A percentile compares a stretch with the other conserved stretches of the same genome.
phyloP scores from a whole-genome alignment of 1,140 invertebrate genomes.

The Mercenaria mercenaria region DNA sequence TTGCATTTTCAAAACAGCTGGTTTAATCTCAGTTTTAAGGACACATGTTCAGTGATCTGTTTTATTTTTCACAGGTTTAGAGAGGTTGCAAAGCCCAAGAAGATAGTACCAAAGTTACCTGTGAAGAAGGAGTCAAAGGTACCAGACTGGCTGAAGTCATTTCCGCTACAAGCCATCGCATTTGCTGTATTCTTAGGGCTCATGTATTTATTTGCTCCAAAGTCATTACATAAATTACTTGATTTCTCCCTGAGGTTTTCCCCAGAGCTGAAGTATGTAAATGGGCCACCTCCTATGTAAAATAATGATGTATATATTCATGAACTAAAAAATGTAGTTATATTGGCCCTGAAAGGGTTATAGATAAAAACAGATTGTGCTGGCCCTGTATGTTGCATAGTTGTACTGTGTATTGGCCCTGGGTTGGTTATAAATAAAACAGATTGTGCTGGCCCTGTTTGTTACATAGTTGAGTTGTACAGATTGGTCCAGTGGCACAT shows the following conservation, averaged over 20 bases:
- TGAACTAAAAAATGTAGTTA: slow-evolving; percentile 4
- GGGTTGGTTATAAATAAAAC: neutral
- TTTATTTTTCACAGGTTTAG: neutral
- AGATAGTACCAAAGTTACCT: neutral
- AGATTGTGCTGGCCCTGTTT: neutral
- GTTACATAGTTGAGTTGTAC: neutral
- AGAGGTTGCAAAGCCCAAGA: neutral
- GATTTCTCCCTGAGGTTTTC: slow-evolving; percentile 93
- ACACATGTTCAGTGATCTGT: too few species aligned
- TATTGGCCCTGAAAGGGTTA: slow-evolving; percentile 34
- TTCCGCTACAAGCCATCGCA: slow-evolving; percentile 90
- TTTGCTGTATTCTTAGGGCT: slow-evolving; percentile 93
- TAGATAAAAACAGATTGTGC: slow-evolving; percentile 41
- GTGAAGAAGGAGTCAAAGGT: slow-evolving; percentile 72
- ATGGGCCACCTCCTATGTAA: slow-evolving; percentile 91
- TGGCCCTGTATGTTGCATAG: slow-evolving; percentile 40
- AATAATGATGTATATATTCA: slow-evolving; percentile 9
- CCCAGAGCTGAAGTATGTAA: slow-evolving; percentile 93
- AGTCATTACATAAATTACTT: slow-evolving; percentile 93
- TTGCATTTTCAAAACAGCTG: too few species aligned
- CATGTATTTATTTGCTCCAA: slow-evolving; percentile 92
- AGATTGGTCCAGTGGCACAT: too few species aligned
- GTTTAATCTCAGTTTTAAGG: too few species aligned
- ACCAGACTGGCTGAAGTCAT: slow-evolving; percentile 89
- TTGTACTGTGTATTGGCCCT: neutral